Evolutionary conservation across 2,113 vertebrate species (phyloP), one percentile per base, ranked within the genome.

Genomic region (Brienomyrus brachyistius): DNA sequence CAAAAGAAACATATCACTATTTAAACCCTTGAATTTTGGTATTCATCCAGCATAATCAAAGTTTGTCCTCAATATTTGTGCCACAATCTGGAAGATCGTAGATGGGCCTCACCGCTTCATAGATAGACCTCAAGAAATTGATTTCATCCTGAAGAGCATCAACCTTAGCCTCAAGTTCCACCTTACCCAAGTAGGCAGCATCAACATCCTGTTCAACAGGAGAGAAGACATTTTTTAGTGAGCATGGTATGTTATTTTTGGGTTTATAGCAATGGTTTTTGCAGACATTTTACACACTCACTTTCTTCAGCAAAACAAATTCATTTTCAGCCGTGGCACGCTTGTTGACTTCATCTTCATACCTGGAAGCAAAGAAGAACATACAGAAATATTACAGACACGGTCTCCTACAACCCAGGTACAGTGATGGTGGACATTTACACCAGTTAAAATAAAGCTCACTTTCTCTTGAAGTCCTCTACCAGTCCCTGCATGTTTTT

Each of bases 341-440:
- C 48, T 97, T 98, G 95, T 98, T 98, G 93, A 99, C 98, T 93
- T 99, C 98, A 3, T 98, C 97, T 91, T 99, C 98, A 0, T 98
- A 99, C 93, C 98, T 99, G 91, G 62, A 77, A 43, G 45, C 90
- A 35, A 89, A 91, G 1, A 15, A 80, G 35, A 31, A 17, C 51
- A 87, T 19, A 35, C 13, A 15, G 50, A 23, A 0, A 50, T 35
- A 0, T 52, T 19, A 35, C 5, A 54, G 23, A 7, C 15, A 1
- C 19, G 13, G 6, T 10, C 35, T 15, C 70, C 62, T 31, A 43
- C 74, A 43, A 19, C 15, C 15, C 74, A 77, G 31, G 9, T 43
- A 40, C 5, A 62, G 11, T 74, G 27, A 10, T 35, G 43, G 48
- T 15, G 50, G 88, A 82, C 35, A 19, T 82, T 51, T 80, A 50